A percentile compares a stretch with the other conserved stretches of the same genome.
Conservation (phyloP, 2,797 vertebrate species). For the Eulemur albifrons region DNA sequence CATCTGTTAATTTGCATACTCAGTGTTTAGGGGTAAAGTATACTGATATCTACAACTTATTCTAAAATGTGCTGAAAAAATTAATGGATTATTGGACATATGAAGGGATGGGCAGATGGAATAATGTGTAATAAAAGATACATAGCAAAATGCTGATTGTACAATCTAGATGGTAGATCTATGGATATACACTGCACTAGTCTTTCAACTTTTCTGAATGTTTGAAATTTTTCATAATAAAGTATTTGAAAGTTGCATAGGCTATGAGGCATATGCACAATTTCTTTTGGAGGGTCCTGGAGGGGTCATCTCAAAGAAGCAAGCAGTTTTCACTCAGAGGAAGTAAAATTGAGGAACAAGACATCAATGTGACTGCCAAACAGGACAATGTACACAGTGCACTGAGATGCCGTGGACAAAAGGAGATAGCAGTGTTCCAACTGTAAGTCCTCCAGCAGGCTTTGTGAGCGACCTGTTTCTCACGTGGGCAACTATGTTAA, state of each 20-base stretch:
- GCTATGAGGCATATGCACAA: neutral
- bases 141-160: neutral
- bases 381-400: neutral
- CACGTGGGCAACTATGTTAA: neutral
- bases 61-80: neutral
- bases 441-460: neutral
- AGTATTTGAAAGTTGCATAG: neutral
- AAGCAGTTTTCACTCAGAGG: neutral
- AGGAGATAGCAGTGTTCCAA: neutral
- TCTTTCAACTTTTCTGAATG: conserved; percentile 10
- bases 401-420: neutral
- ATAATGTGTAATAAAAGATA: neutral
- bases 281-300: neutral
- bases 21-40: neutral
- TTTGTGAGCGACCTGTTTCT: neutral
- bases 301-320: neutral
- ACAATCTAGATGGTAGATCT: neutral
- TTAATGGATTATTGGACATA: neutral
- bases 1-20: neutral
- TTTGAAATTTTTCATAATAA: neutral
- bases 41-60: neutral
- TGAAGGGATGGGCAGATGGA: neutral
- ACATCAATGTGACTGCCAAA: neutral
- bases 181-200: neutral
- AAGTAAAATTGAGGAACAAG: neutral